Base-by-base conservation (phyloP, 2,797 vertebrate genomes). In the Melanotaenia parkinsoni region DNA sequence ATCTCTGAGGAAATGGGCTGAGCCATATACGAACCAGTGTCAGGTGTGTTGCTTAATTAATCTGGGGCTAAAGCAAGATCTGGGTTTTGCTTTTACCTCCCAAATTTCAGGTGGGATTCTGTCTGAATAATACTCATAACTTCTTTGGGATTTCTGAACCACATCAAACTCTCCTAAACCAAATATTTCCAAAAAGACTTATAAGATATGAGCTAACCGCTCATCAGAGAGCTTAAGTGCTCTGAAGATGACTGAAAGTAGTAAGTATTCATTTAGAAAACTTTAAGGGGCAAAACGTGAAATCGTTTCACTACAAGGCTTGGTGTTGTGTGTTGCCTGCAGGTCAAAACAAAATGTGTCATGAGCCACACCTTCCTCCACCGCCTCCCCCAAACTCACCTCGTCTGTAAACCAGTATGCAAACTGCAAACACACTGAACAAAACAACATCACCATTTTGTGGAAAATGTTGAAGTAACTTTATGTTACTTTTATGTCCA, bases 11-110 rank as follows among this genome's bases (percentile, higher is more conserved):
- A 94, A 89, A 3, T 83, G 91, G 71, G 89, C 91, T 0, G 86
- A 95, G 69, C 97, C 97, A 0, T 96, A 96, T 64, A 93, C 93
- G 1, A 71, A 60, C 79, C 94, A 93, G 95, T 95, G 93, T 88
- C 96, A 96, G 96, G 98, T 98, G 92, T 1, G 71, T 71, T 8
- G 8, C n/a, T 28, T 28, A 28, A 28, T 3, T 56, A 5, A n/a
- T n/a, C 32, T 54, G 12, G 30, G 38, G 10, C 33, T 12, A n/a
- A 47, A 22, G 35, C 50, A 9, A 2, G 12, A 38, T 22, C 16
- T 40, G 14, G 22, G n/a, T 30, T 12, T 24, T 24, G 8, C 3
- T 22, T 11, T 3, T 6, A 51, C n/a, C 3, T 0, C 10, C n/a
- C 4, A 24, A 3, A 13, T 24, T 24, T 53, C n/a, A 53, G 50